Conservation (phyloP, 2,888 invertebrate species). For the Capitulum mitella region DNA sequence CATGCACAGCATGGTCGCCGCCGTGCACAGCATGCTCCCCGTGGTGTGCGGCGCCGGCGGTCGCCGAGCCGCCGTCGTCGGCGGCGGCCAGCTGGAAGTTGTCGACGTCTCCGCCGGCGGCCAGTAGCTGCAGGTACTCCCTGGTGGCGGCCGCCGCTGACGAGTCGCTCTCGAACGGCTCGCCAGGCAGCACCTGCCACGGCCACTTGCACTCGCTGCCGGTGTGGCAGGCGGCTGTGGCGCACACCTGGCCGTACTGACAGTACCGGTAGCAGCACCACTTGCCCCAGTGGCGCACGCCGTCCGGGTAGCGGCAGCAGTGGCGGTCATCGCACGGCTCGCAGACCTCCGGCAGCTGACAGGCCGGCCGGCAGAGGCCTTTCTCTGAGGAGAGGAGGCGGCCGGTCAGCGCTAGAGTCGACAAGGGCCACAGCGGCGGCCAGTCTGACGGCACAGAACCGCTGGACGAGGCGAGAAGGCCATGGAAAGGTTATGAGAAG, state of each 20-base stretch:
- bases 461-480: too few species aligned
- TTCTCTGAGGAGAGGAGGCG: not conserved
- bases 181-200: not conserved
- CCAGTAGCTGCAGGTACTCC: not conserved
- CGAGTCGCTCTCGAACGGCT: not conserved
- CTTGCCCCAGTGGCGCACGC: slow-evolving; percentile 2
- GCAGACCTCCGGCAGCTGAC: not conserved
- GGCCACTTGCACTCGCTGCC: slow-evolving; percentile 7
- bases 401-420: too few species aligned
- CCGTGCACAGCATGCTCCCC: too few species aligned
- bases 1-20: too few species aligned
- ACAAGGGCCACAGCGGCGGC: too few species aligned
- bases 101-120: not conserved
- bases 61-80: too few species aligned
- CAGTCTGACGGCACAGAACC: too few species aligned
- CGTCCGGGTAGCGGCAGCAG: slow-evolving; percentile 9
- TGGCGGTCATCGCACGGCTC: not conserved
- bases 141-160: not conserved
- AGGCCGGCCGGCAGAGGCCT: not conserved
- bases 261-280: slow-evolving; percentile 4
- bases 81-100: too few species aligned
- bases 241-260: slow-evolving; percentile 12
- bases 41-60: too few species aligned
- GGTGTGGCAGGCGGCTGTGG: not conserved
- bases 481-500: too few species aligned